Conservation (phyloP, 2,797 vertebrate genomes). For the Sebastolobus alascanus region DNA sequence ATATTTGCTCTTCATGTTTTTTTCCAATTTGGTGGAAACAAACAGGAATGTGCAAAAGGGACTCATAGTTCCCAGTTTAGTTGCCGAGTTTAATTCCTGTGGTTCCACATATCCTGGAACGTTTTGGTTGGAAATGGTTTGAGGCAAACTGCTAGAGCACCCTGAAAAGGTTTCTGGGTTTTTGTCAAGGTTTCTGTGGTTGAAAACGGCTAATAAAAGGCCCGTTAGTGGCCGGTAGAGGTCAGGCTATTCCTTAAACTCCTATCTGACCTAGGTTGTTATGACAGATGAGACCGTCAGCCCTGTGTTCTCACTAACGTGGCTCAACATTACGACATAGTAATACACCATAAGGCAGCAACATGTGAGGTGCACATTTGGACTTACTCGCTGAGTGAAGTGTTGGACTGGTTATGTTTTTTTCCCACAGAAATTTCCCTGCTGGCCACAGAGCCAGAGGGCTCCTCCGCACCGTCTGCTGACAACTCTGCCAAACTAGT, state of each 20-base stretch:
- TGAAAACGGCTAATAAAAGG: not conserved
- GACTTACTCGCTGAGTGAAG: slow-evolving; percentile 35
- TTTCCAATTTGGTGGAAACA: not conserved
- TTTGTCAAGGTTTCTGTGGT: not conserved
- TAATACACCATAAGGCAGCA: not conserved
- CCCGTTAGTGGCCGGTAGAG: not conserved
- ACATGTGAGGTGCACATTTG: not conserved
- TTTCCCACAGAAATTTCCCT: not conserved
- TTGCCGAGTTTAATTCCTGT: not conserved
- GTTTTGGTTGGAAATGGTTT: not conserved
- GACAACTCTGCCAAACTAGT: not conserved
- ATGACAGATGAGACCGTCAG: not conserved
- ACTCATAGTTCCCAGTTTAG: not conserved
- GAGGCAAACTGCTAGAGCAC: not conserved
- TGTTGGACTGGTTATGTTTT: not conserved
- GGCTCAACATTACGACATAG: not conserved
- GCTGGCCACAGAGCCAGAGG: not conserved
- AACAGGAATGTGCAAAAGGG: not conserved
- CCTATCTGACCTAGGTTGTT: not conserved
- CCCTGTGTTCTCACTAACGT: not conserved
- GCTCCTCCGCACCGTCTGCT: slow-evolving; percentile 38
- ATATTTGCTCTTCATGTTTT: not conserved
- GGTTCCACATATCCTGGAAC: not conserved
- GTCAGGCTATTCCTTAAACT: not conserved
- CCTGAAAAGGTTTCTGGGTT: not conserved